Conservation (phyloP, 2,113 vertebrate species). For the Nycticorax nycticorax region DNA sequence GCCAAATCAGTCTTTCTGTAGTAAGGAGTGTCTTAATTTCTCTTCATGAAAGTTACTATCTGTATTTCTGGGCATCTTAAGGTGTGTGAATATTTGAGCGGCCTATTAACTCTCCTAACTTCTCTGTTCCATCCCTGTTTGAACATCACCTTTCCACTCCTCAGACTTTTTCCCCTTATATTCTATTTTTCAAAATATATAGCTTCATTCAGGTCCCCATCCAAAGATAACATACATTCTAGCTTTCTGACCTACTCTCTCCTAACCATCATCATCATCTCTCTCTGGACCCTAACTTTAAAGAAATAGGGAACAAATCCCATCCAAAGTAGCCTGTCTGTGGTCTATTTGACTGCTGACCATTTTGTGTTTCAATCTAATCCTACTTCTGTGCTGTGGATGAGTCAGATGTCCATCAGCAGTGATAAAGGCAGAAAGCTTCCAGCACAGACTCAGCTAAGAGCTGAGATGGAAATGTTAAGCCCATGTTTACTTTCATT, state of each 20-base stretch:
- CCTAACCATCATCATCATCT: not conserved
- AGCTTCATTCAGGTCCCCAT: not conserved
- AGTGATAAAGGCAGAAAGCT: not conserved
- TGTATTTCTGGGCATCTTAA: not conserved
- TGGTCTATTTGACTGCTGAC: not conserved
- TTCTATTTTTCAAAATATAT: not conserved
- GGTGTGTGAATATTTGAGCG: not conserved
- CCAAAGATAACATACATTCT: not conserved
- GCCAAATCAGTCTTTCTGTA: not conserved
- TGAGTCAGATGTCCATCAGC: not conserved
- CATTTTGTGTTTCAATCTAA: slow-evolving; percentile 7
- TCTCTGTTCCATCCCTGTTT: not conserved
- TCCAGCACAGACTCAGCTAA: not conserved
- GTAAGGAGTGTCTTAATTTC: not conserved
- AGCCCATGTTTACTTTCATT: not conserved
- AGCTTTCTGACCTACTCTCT: not conserved
- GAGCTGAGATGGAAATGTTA: not conserved
- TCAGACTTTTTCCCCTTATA: not conserved
- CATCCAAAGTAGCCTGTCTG: not conserved
- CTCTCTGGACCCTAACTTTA: not conserved
- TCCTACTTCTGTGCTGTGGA: not conserved
- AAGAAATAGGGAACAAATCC: not conserved
- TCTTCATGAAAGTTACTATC: not conserved
- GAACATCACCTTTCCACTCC: not conserved
- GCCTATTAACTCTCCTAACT: not conserved